A percentile compares a stretch with the other conserved stretches of the same genome.
Conservation (phyloP, 2,797 vertebrate species). For the Paedocypris micromegethes region DNA sequence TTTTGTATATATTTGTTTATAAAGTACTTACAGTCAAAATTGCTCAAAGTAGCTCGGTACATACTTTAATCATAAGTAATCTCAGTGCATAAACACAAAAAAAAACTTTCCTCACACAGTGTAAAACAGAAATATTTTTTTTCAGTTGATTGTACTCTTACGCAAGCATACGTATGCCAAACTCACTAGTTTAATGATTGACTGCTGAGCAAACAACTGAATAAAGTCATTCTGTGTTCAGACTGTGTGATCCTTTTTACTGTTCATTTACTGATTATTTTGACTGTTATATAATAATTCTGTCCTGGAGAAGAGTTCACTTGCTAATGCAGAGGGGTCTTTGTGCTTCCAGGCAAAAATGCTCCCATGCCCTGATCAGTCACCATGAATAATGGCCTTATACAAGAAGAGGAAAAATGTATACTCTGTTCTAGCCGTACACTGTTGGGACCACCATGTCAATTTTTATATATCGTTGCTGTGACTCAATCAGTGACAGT, state of each 20-base stretch:
- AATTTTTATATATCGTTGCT: conserved; percentile 21
- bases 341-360: conserved; percentile 49
- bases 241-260: no score
- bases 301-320: conserved; percentile 31
- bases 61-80: no score
- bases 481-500: no score
- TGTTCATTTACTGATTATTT: conserved; percentile 4
- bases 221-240: not conserved
- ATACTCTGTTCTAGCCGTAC: not conserved
- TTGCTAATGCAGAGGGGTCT: conserved; percentile 29
- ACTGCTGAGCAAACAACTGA: not conserved
- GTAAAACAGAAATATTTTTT: no score
- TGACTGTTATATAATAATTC: conserved; percentile 48
- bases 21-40: no score
- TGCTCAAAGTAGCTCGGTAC: no score
- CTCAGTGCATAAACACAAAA: no score
- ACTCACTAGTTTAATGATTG: no score
- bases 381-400: conserved; percentile 59
- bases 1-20: no score
- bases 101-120: no score
- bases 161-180: no score
- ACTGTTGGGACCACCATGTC: conserved; percentile 32
- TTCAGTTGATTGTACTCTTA: no score
- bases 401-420: conserved; percentile 49
- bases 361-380: conserved; percentile 42